A percentile compares a stretch with the other conserved stretches of the same genome.
These are phyloP conservation scores for Linepithema humile DNA, from an alignment of 1,140 invertebrate species.

Conservation along the genomic window DNA sequence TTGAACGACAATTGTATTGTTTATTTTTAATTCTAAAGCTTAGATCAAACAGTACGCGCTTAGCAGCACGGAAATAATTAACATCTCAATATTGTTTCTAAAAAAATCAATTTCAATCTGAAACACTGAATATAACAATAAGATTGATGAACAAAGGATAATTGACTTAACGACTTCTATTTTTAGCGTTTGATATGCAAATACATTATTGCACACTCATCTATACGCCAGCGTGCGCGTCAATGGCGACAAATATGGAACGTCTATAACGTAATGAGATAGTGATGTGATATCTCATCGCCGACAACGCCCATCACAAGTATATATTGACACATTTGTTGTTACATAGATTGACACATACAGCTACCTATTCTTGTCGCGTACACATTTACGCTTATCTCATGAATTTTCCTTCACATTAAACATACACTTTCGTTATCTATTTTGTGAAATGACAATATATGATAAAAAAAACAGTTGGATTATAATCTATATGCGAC, in stretches of 20 bases:
- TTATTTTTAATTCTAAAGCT: not conserved
- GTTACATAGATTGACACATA: not conserved
- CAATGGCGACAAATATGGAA: slow-evolving; percentile 49
- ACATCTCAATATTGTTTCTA: not conserved
- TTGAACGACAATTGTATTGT: not conserved
- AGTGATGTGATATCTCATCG: slow-evolving; percentile 46
- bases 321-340: slow-evolving; percentile 37
- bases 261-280: slow-evolving; percentile 42
- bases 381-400: not conserved
- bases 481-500: no score
- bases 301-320: slow-evolving; percentile 45
- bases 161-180: slow-evolving; percentile 21
- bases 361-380: not conserved
- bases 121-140: no score
- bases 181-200: not conserved
- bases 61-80: not conserved
- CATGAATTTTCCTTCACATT: not conserved
- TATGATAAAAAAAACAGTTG: not conserved
- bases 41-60: not conserved
- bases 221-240: slow-evolving; percentile 1
- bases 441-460: not conserved
- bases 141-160: slow-evolving; percentile 1
- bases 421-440: not conserved
- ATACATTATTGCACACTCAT: slow-evolving; percentile 1
- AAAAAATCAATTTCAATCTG: not conserved